Evolutionary conservation across 2,797 vertebrate genomes (phyloP).

Genomic region (Okamejei kenojei): DNA sequence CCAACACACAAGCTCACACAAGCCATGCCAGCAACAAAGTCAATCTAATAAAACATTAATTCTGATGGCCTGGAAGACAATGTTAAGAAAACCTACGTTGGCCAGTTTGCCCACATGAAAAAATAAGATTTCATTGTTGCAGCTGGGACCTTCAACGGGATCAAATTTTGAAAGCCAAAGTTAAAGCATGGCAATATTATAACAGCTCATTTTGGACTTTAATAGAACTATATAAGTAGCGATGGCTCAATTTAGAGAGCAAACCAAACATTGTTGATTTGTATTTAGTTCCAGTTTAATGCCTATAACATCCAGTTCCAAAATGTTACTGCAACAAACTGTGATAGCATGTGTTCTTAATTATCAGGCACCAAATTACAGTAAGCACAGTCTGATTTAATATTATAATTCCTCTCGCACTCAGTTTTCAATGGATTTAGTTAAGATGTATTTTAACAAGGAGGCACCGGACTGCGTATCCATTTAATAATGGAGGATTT

Average conservation of each 20-base stretch:
- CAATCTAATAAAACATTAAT: neutral
- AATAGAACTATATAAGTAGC: neutral
- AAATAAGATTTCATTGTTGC: neutral
- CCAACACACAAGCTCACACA: neutral
- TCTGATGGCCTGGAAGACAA: neutral
- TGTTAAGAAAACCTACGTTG: neutral
- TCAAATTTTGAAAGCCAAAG: neutral
- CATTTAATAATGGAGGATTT: neutral
- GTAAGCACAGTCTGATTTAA: neutral
- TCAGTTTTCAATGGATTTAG: neutral
- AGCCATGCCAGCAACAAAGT: too few species aligned
- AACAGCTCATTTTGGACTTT: neutral
- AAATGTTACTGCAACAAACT: neutral
- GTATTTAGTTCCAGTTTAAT: neutral
- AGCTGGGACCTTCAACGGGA: too few species aligned
- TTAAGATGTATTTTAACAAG: neutral
- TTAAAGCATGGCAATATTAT: neutral
- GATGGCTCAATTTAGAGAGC: neutral
- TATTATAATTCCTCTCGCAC: neutral
- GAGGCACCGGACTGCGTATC: too few species aligned
- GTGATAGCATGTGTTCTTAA: neutral
- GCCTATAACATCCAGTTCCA: neutral
- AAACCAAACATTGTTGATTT: neutral
- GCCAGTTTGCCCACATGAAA: neutral
- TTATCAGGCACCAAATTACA: slow-evolving; percentile 7